Evolutionary conservation across 2,888 invertebrate species (phyloP).

Genomic region (Zelleria hepariella): DNA sequence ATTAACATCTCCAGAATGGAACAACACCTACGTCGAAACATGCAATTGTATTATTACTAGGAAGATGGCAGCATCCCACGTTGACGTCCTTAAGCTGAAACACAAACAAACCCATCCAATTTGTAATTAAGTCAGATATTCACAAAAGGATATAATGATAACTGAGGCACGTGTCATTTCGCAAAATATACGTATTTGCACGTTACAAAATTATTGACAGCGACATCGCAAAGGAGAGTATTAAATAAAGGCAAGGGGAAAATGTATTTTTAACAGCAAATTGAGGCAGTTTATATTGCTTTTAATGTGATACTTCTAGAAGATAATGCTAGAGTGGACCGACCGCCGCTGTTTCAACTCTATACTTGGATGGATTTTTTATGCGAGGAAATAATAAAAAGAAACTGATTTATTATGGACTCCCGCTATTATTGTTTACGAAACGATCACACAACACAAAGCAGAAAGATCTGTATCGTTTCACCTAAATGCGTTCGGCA

Average conservation of each 20-base stretch:
- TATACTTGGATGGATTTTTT: conserved; percentile 15
- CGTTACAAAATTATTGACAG: conserved; percentile 2
- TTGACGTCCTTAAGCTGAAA: conserved; percentile 20
- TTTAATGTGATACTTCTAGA: not conserved
- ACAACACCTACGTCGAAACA: not conserved
- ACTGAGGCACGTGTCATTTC: conserved; percentile 3
- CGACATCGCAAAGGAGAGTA: not conserved
- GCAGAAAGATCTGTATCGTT: conserved; percentile 51
- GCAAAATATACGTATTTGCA: conserved; percentile 1
- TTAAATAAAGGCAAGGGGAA: not conserved
- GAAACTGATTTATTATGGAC: conserved; percentile 59
- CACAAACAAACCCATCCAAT: conserved; percentile 34
- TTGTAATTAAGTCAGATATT: conserved; percentile 8
- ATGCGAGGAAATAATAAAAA: not conserved
- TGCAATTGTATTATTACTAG: conserved; percentile 9
- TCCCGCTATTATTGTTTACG: conserved; percentile 69
- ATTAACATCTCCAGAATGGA: not conserved
- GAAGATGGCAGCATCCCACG: conserved; percentile 1
- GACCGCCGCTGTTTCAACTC: not conserved
- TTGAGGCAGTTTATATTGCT: not conserved
- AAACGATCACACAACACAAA: conserved; percentile 57
- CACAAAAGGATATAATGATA: conserved; percentile 6
- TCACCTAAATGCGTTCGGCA: conserved; percentile 60
- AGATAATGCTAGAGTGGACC: not conserved
- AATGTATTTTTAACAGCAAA: conserved; percentile 1